phyloP scores from a whole-genome alignment of 2,888 invertebrate genomes.

The Disparrhopalites patrizii region DNA sequence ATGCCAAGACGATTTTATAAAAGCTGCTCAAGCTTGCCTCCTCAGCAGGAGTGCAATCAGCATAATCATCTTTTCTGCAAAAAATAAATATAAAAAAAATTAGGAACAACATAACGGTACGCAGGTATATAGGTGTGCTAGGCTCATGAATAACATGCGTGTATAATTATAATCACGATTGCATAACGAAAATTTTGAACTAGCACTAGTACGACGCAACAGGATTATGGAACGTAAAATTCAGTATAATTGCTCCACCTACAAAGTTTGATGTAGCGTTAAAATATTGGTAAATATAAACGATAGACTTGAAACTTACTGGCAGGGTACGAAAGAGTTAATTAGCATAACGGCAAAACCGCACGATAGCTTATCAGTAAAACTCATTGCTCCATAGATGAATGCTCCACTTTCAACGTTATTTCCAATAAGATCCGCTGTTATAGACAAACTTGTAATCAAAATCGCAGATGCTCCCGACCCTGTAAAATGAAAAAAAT shows the following conservation, averaged over 20 bases:
- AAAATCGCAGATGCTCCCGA: slow-evolving; percentile 79
- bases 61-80: slow-evolving; percentile 29
- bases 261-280: no score
- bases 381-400: slow-evolving; percentile 89
- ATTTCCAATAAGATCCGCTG: slow-evolving; percentile 81
- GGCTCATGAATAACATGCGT: no score
- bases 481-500: slow-evolving; percentile 53
- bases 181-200: no score
- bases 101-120: no score
- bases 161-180: no score
- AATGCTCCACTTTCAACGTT: slow-evolving; percentile 84
- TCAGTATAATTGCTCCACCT: no score
- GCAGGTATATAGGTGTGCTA: no score
- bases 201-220: no score
- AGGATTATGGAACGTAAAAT: no score
- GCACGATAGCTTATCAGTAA: slow-evolving; percentile 86
- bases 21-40: slow-evolving; percentile 10
- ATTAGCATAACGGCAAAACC: slow-evolving; percentile 67
- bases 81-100: no score
- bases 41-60: not conserved
- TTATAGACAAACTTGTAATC: slow-evolving; percentile 81
- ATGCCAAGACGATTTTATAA: slow-evolving; percentile 32
- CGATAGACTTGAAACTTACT: slow-evolving; percentile 33
- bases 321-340: slow-evolving; percentile 39
- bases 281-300: not conserved